phyloP scores from a whole-genome alignment of 2,888 invertebrate genomes.

The Epistrophe grossulariae region DNA sequence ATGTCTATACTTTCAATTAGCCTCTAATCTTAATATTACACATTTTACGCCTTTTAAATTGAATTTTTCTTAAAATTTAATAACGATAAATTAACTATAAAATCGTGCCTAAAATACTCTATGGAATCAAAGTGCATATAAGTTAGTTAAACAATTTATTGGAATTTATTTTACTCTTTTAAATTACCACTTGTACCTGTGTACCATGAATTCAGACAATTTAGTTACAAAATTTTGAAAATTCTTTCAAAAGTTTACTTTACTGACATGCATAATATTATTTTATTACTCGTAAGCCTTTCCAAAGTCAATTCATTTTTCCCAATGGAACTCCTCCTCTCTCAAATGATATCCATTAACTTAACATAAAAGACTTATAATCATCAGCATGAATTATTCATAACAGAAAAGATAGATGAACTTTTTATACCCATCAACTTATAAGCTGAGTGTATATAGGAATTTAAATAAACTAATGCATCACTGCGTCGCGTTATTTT shows the following conservation, averaged over 20 bases:
- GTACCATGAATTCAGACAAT: neutral
- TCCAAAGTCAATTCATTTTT: neutral
- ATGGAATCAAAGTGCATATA: neutral
- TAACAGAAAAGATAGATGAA: constrained; percentile 19
- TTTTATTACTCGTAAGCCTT: neutral
- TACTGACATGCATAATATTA: neutral
- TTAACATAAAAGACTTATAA: constrained; percentile 18
- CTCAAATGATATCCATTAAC: constrained; percentile 21
- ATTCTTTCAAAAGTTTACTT: neutral
- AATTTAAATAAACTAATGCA: constrained; percentile 24
- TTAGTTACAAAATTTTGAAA: neutral
- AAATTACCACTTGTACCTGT: neutral
- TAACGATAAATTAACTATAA: neutral
- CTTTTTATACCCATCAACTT: neutral
- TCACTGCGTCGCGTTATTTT: neutral
- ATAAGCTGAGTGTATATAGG: neutral
- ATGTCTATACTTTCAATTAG: neutral
- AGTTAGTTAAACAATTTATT: neutral
- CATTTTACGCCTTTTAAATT: neutral
- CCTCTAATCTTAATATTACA: neutral
- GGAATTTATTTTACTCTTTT: neutral
- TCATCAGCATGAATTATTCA: constrained; percentile 19
- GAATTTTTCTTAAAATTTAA: neutral
- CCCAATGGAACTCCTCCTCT: neutral
- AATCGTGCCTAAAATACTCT: neutral